phyloP scores from a whole-genome alignment of 2,113 vertebrate genomes.

The Coturnix japonica region DNA sequence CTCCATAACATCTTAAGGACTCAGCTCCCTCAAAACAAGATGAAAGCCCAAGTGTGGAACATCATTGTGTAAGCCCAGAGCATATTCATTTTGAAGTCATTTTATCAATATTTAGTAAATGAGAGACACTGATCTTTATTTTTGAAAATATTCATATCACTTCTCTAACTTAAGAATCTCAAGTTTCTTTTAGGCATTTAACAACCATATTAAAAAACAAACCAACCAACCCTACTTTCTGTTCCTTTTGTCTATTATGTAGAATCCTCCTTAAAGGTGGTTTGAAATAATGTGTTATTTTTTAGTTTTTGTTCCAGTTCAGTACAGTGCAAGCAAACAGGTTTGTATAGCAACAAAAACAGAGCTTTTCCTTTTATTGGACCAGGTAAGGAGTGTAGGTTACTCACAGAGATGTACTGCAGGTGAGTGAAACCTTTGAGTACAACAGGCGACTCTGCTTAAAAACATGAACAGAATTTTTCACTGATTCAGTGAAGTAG shows the following conservation, averaged over 20 bases:
- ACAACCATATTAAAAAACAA: not conserved
- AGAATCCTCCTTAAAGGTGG: not conserved
- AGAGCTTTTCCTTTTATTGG: not conserved
- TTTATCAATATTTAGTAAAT: not conserved
- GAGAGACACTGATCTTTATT: not conserved
- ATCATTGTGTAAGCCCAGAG: not conserved
- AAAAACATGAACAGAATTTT: not conserved
- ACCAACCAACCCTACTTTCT: not conserved
- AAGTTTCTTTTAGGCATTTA: not conserved
- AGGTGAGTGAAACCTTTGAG: not conserved
- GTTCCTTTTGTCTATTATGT: not conserved
- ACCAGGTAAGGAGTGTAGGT: not conserved
- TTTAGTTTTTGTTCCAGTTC: not conserved
- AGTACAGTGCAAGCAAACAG: rapidly evolving
- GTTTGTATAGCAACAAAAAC: not conserved
- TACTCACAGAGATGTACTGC: not conserved
- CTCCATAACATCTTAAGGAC: not conserved
- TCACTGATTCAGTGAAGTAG: not conserved
- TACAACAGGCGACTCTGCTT: not conserved
- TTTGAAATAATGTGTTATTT: not conserved
- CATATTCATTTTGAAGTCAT: not conserved
- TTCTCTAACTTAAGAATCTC: not conserved
- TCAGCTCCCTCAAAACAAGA: not conserved
- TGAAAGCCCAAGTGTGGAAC: not conserved
- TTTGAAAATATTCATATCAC: not conserved